phyloP scores from a whole-genome alignment of 1,140 invertebrate genomes.

The Drosophila bifasciata region DNA sequence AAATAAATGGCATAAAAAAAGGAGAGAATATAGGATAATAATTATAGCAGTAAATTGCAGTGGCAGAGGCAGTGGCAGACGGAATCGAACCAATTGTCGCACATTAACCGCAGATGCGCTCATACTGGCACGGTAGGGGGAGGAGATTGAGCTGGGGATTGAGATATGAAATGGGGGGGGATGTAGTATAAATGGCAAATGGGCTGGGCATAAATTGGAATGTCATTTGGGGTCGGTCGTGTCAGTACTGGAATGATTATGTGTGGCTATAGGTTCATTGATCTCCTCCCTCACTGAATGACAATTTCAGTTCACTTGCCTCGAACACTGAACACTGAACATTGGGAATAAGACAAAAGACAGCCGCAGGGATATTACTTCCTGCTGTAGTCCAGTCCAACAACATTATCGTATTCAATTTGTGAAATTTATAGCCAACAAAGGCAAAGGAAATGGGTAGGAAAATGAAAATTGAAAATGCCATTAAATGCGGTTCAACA shows the following conservation, averaged over 20 bases:
- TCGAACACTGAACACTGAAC: constrained; percentile 12
- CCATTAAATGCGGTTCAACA: constrained; percentile 19
- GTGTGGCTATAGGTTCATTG: constrained; percentile 24
- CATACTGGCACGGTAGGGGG: background rate
- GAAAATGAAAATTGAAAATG: constrained; percentile 32
- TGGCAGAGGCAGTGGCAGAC: constrained; percentile 5
- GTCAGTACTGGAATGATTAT: background rate
- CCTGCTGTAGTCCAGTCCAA: background rate
- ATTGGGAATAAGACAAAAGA: constrained; percentile 31
- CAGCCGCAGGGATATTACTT: constrained; percentile 22
- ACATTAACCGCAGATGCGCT: constrained; percentile 67
- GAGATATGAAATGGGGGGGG: background rate
- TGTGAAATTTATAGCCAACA: constrained; percentile 19
- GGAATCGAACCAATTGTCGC: constrained; percentile 49
- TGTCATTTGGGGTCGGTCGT: constrained; percentile 5
- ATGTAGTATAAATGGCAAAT: constrained; percentile 26
- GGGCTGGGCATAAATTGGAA: constrained; percentile 10
- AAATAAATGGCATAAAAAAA: constrained; percentile 18
- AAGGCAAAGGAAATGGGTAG: constrained; percentile 37
- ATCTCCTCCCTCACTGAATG: constrained; percentile 11
- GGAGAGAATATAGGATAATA: constrained; percentile 15
- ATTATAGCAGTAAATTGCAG: constrained; percentile 58
- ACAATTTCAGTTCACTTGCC: constrained; percentile 45
- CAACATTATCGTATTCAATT: constrained; percentile 13
- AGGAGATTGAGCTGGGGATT: background rate